Base-by-base conservation (phyloP, 2,888 invertebrate genomes). In the Latrodectus elegans region DNA sequence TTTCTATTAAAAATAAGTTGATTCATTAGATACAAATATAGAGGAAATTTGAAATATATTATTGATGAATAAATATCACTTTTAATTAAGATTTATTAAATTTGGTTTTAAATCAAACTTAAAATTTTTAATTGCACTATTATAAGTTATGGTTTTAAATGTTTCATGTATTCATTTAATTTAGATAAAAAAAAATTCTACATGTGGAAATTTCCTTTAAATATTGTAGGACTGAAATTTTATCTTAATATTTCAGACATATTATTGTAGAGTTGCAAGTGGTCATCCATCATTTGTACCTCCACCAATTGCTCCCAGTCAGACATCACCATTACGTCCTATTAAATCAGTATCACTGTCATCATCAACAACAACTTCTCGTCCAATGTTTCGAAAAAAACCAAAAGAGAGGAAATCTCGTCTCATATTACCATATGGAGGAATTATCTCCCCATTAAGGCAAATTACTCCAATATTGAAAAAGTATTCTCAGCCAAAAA, bases 381-480 rank as follows among this genome's bases (percentile, higher is more conserved):
- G 26, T 8, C 74, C 74, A 14, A 79, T 64, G 15, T 55, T 51
- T 22, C 15, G 15, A 22, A 86, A 75, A 67, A 65, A 77, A n/a
- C 22, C 74, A 11, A 84, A 76, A 74, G 14, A 75, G 3, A 80
- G 70, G 26, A 72, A 78, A 55, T 65, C 68, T 10, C 53, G 49
- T 55, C 79, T 74, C 26, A 73, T 89, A 17, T 26, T 89, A 3
- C 89, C 89, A 53, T 76, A 84, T n/a, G 64, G 55, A 9, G 12
- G 51, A 15, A 72, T 65, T 26, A 70, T 80, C 60, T 86, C 89
- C 12, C 89, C 88, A n/a, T 53, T 88, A 17, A 88, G 83, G 51
- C 88, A 89, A 8, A 80, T 88, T 68, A 78, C 68, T 64, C 90
- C 90, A 4, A 90, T 90, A 68, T 71, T 90, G 14, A 90, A 88